Evolutionary conservation across 2,888 invertebrate species (phyloP).

Genomic region (Papilio demoleus): DNA sequence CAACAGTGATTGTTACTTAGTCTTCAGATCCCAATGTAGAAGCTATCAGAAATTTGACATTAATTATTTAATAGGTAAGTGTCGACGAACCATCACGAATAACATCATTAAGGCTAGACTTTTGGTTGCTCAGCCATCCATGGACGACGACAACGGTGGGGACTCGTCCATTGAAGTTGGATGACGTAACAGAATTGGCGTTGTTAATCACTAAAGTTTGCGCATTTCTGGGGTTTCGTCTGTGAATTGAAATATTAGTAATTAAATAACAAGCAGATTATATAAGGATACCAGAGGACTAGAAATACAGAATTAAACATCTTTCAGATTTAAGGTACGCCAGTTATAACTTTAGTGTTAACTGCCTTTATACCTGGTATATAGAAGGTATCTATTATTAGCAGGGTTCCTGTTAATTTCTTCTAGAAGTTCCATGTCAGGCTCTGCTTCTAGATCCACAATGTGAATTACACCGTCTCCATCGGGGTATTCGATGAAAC

Average conservation of each 20-base stretch:
- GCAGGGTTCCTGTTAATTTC: slow-evolving; percentile 56
- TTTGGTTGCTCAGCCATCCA: slow-evolving; percentile 55
- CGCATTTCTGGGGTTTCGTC: slow-evolving; percentile 53
- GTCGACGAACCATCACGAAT: slow-evolving; percentile 57
- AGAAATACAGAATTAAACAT: not conserved
- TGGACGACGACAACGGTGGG: slow-evolving; percentile 54
- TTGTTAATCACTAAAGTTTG: slow-evolving; percentile 58
- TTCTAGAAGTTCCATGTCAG: slow-evolving; percentile 51
- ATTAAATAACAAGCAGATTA: not conserved
- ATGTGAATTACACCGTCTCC: slow-evolving; percentile 53
- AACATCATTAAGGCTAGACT: slow-evolving; percentile 55
- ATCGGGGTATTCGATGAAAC: slow-evolving; percentile 55
- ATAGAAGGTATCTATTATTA: slow-evolving; percentile 56
- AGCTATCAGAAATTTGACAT: not conserved
- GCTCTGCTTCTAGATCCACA: slow-evolving; percentile 58
- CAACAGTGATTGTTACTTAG: too few relatives aligned
- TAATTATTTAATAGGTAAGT: not conserved
- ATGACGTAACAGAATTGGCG: slow-evolving; percentile 55
- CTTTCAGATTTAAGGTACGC: not conserved
- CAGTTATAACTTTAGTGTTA: not conserved
- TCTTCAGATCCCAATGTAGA: not conserved
- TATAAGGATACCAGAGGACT: not conserved
- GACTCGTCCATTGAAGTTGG: slow-evolving; percentile 56
- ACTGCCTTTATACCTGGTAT: slow-evolving; percentile 47
- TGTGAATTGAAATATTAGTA: slow-evolving; percentile 45